Evolutionary conservation across 2,113 vertebrate genomes (phyloP), one percentile per base, ranked within the genome.

Genomic region (Labeo catla): DNA sequence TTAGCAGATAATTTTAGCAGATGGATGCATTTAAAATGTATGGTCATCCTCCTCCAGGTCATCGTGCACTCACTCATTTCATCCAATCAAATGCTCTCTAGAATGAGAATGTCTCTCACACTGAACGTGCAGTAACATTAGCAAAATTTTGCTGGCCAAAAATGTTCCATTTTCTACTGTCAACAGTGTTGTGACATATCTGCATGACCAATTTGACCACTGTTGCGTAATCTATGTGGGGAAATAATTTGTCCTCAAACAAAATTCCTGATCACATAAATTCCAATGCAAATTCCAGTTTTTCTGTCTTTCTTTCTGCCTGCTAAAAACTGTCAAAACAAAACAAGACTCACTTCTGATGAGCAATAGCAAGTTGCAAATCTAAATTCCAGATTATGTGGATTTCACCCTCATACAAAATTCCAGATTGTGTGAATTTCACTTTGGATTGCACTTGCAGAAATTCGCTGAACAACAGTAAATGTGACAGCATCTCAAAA

Each of bases 1-100:
- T 76, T 76, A 50, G 73, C 45, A 50, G 72, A n/a, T 28, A 76
- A 61, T 76, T 76, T 76, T 50, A 76, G 73, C 45, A 76, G 72
- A 23, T 50, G 28, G 12, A n/a, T 12, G 3, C 73, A 2, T 76
- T 49, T 76, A 8, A 76, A 76, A 76, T 76, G 0, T 76, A 49
- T 13, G 23, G 21, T 49, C n/a, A 28, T 76, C 45, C n/a, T 47
- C 21, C 21, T 74, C 11, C 11, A 15, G 21, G 43, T 76, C 72
- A 49, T 74, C 43, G 10, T 23, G 45, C 72, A 49, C 72, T 76
- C 11, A 50, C 45, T 76, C 21, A 23, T 50, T 76, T 76, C 2
- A 2, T 28, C 21, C 72, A 76, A 50, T 50, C 72, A 50, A 15
- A 76, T 47, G 72, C 45, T 49, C n/a, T 76, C 45, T 49, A 49